These are phyloP conservation scores for Ophthalmolycus amberensis DNA, from an alignment of 2,113 vertebrate genomes.

Conservation along the genomic window DNA sequence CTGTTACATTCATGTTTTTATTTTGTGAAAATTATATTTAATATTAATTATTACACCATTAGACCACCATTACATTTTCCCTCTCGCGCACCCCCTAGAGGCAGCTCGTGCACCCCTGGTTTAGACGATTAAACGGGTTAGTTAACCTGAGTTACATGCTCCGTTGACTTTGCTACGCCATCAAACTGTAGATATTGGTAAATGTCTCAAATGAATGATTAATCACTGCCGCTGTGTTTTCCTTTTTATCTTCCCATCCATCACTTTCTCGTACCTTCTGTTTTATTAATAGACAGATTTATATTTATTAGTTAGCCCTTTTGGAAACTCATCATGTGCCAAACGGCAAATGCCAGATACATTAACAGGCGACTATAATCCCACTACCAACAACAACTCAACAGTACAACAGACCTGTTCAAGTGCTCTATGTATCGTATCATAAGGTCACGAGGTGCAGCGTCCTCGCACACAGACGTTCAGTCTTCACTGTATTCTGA, in stretches of 20 bases:
- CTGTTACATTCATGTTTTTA: too few relatives aligned
- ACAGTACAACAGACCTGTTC: background rate
- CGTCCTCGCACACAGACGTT: background rate
- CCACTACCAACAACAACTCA: too few relatives aligned
- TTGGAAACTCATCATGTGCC: background rate
- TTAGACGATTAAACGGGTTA: background rate
- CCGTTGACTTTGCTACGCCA: background rate
- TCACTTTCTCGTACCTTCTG: background rate
- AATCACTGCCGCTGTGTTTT: constrained; percentile 2
- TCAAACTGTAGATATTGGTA: constrained; percentile 22
- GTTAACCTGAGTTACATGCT: background rate
- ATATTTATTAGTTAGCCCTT: background rate
- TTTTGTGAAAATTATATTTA: too few relatives aligned
- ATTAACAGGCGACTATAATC: background rate
- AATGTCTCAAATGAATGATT: constrained; percentile 2
- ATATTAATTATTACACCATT: too few relatives aligned
- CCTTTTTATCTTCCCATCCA: background rate
- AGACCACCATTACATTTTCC: too few relatives aligned
- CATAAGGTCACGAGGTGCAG: background rate
- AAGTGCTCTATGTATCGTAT: background rate
- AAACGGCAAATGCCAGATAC: background rate
- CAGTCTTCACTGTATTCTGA: constrained; percentile 17
- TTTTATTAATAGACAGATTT: background rate
- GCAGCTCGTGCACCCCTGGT: too few relatives aligned
- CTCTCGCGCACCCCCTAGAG: too few relatives aligned